Evolutionary conservation across 2,888 invertebrate species (phyloP), one percentile per base, ranked within the genome.

Genomic region (Adela reaumurella): DNA sequence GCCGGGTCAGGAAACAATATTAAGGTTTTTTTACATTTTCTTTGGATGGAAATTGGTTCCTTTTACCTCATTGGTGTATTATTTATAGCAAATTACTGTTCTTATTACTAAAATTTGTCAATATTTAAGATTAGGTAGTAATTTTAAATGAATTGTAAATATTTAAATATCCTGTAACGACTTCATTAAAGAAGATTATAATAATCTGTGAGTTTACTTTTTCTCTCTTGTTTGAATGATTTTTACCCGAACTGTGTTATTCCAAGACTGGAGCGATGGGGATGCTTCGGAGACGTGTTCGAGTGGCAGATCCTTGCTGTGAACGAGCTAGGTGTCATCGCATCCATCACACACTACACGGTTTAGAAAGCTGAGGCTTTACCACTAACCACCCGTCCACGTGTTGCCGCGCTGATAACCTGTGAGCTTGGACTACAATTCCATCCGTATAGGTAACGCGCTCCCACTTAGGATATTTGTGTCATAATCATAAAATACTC

Each of bases 221-320:
- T 57, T 64, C 61, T 54, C 61, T 17, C 57, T 61, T 68, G 65
- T 67, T 24, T 24, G 35, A 35, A 14, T 35, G 24, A 62, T 69
- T 73, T 74, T 74, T 65, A 76, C 73, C 69, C 69, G 61, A 64
- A 69, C 69, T 77, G 74, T 77, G 71, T 73, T 74, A 74, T 78
- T 77, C 74, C 78, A 78, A 77, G 77, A 76, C 71, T 70, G 76
- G 70, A 63, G 74, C 59, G 52, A 58, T 60, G 70, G 62, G 49
- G 49, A 60, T 64, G 58, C 68, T 59, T 57, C 67, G 64, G 57
- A 71, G 65, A 65, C n/a, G 70, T 67, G 35, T 35, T 35, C 14
- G 24, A 24, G 24, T 8, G 8, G 24, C 24, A 24, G 24, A 24
- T 4, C 24, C 5, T 6, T 8, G 35, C 35, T 8, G 14, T 11